Percentiles rank a stretch among this genome's conserved stretches.
Conservation (phyloP, 2,888 invertebrate genomes). For the Apamea crenata region DNA sequence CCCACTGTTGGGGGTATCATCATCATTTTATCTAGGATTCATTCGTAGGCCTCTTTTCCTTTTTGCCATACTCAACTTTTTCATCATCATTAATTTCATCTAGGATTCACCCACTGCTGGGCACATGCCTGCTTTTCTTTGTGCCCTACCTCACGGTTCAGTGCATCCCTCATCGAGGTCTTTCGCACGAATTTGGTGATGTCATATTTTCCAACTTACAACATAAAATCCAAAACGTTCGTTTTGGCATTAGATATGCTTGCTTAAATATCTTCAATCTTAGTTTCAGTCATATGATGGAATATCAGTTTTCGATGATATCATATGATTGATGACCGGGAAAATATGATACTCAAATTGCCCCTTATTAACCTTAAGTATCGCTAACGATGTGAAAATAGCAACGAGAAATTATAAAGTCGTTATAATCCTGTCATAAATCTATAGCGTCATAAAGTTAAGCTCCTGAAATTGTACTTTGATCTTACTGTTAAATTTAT, state of each 20-base stretch:
- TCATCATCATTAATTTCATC: not conserved
- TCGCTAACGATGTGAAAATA: constrained; percentile 23
- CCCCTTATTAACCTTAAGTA: constrained; percentile 24
- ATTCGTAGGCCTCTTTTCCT: too few species aligned
- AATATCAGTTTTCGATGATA: not conserved
- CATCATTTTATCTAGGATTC: too few species aligned
- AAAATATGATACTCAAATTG: constrained; percentile 41
- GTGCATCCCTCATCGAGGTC: too few species aligned
- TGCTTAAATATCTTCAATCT: not conserved
- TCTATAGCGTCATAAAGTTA: not conserved
- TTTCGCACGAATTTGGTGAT: too few species aligned
- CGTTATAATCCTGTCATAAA: not conserved
- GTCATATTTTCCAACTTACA: not conserved
- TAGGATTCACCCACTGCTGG: not conserved
- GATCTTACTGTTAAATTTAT: not conserved
- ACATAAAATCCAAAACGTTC: not conserved
- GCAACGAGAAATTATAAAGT: not conserved
- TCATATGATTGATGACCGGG: constrained; percentile 38
- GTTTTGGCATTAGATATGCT: not conserved
- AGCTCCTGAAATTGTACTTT: not conserved
- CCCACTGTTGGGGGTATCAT: too few species aligned
- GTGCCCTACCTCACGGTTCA: too few species aligned
- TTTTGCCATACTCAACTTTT: too few species aligned
- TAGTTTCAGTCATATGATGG: not conserved
- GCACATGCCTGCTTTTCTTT: not conserved